Percentiles rank a stretch among this genome's conserved stretches.
Evolutionary conservation across 2,888 invertebrate species (phyloP).

Genomic region (Rhagium mordax): DNA sequence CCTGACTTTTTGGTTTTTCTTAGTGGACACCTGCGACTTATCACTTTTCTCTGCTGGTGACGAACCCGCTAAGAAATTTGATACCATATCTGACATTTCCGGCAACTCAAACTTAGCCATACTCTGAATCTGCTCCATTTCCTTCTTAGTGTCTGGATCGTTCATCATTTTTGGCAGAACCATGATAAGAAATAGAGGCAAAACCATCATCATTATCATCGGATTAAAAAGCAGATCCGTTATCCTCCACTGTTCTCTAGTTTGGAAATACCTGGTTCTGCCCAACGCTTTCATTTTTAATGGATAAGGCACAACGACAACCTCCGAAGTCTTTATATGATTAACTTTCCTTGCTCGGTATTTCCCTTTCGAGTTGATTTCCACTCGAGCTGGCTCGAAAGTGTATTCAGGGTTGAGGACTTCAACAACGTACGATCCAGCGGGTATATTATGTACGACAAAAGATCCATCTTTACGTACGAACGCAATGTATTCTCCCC

Average conservation of each 20-base stretch:
- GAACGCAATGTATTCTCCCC: conserved; percentile 91
- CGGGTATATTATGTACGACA: conserved; percentile 87
- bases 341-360: conserved; percentile 95
- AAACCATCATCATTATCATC: conserved; percentile 98
- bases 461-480: conserved; percentile 94
- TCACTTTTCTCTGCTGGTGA: conserved; percentile 35
- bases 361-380: conserved; percentile 98
- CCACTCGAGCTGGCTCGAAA: conserved; percentile 96
- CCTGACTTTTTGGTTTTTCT: conserved; percentile 44
- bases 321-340: conserved; percentile 91
- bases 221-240: conserved; percentile 98
- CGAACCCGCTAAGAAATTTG: conserved; percentile 84
- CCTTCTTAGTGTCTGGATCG: conserved; percentile 97
- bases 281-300: conserved; percentile 89
- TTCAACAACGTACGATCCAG: conserved; percentile 96
- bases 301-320: conserved; percentile 94
- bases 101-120: conserved; percentile 90
- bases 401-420: conserved; percentile 91
- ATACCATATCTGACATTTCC: conserved; percentile 96
- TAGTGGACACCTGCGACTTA: conserved; percentile 34
- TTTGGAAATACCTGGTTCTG: conserved; percentile 85
- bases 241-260: conserved; percentile 95
- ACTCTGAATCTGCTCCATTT: conserved; percentile 91
- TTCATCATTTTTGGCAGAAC: conserved; percentile 97
- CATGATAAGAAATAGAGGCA: conserved; percentile 92